Percentiles rank a stretch among this genome's conserved stretches.
phyloP scores from a whole-genome alignment of 2,888 invertebrate species.

The Listrodromus nycthemerus region DNA sequence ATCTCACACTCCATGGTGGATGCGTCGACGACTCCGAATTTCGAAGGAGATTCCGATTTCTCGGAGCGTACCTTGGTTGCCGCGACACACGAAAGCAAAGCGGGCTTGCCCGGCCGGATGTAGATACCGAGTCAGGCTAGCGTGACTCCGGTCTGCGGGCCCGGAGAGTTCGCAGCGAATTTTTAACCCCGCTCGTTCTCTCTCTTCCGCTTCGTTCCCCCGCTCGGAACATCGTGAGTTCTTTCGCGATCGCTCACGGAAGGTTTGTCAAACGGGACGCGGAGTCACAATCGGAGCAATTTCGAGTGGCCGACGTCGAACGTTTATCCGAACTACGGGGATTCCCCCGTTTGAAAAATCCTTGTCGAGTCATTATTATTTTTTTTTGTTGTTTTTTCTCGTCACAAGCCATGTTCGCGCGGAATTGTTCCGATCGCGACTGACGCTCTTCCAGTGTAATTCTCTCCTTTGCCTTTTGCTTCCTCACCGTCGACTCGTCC shows the following conservation, averaged over 20 bases:
- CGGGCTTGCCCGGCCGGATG: slow-evolving; percentile 64
- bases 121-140: slow-evolving; percentile 76
- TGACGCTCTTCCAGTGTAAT: slow-evolving; percentile 5
- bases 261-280: background rate
- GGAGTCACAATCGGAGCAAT: background rate
- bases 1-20: background rate
- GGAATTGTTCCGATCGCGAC: slow-evolving; percentile 9
- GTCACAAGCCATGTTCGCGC: background rate
- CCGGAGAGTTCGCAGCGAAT: slow-evolving; percentile 45
- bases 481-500: background rate
- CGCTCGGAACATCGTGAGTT: background rate
- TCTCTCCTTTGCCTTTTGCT: slow-evolving; percentile 8
- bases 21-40: background rate
- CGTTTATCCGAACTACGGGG: background rate
- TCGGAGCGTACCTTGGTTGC: background rate
- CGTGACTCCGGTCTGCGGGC: slow-evolving; percentile 82
- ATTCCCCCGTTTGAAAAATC: slow-evolving; percentile 44
- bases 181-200: slow-evolving; percentile 22
- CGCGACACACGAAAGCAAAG: slow-evolving; percentile 30
- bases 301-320: background rate
- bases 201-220: slow-evolving; percentile 47
- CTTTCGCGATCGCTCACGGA: background rate
- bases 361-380: slow-evolving; percentile 42
- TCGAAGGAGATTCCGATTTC: slow-evolving; percentile 20
- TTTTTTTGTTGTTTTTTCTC: background rate